Conservation (phyloP, 2,113 vertebrate genomes). For the Sinocyclocheilus rhinocerous region DNA sequence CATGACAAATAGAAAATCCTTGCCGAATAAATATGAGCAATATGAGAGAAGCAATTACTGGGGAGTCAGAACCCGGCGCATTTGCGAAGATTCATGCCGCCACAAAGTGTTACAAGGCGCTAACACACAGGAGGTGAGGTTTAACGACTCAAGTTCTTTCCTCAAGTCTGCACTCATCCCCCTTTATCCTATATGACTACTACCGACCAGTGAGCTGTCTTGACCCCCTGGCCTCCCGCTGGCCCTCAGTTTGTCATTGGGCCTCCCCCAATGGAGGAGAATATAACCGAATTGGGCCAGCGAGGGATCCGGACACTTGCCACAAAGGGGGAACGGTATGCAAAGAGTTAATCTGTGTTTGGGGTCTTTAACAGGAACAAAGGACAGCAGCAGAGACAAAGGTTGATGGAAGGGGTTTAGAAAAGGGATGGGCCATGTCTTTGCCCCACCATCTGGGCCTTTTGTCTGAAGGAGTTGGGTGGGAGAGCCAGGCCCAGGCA, state of each 20-base stretch:
- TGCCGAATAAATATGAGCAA: background rate
- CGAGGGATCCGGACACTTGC: slow-evolving; percentile 28
- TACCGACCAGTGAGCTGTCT: background rate
- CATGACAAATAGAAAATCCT: background rate
- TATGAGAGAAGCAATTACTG: background rate
- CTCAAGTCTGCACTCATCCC: slow-evolving; percentile 11
- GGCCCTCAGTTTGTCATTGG: slow-evolving; percentile 33
- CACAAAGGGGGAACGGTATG: slow-evolving; percentile 60
- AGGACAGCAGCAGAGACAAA: slow-evolving; percentile 59
- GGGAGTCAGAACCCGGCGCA: background rate
- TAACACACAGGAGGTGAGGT: background rate
- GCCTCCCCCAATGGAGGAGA: background rate
- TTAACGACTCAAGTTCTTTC: background rate
- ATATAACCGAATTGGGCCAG: slow-evolving; percentile 11
- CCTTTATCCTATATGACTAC: background rate
- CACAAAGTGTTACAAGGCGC: background rate
- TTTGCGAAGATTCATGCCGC: background rate
- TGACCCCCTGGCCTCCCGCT: slow-evolving; percentile 19
- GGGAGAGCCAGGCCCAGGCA: background rate
- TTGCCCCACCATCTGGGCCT: slow-evolving; percentile 63
- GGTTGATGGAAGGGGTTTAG: slow-evolving; percentile 54
- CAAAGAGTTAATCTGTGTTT: slow-evolving; percentile 63
- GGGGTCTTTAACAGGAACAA: slow-evolving; percentile 54
- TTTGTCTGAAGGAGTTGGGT: slow-evolving; percentile 58
- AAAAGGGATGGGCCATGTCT: slow-evolving; percentile 44